These are phyloP conservation scores for Rugalucina vietnamica DNA, from an alignment of 2,888 invertebrate species.

Conservation along the genomic window DNA sequence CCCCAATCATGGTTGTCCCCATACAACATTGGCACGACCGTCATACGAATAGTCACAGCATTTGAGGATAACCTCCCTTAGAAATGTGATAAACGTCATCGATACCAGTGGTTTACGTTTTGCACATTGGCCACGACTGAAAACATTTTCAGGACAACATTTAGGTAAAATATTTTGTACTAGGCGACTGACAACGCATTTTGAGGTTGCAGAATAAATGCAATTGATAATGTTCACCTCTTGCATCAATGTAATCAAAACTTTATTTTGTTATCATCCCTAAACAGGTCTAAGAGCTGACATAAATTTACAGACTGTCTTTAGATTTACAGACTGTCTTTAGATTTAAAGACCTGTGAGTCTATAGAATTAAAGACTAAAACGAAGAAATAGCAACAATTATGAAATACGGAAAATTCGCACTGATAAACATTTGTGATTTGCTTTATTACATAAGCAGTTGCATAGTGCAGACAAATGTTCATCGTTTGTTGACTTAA, in stretches of 20 bases:
- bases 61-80: no score
- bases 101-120: background rate
- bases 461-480: no score
- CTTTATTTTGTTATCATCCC: background rate
- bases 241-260: background rate
- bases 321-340: background rate
- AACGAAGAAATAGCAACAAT: no score
- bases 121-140: constrained; percentile 4
- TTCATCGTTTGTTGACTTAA: no score
- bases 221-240: background rate
- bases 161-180: background rate
- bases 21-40: no score
- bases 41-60: no score
- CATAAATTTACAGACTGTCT: background rate
- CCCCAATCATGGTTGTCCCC: no score
- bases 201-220: background rate
- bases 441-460: no score
- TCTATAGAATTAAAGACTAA: no score
- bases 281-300: background rate
- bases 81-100: background rate
- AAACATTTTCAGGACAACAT: background rate
- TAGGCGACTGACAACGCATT: background rate
- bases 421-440: no score
- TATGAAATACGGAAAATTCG: no score
- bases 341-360: background rate